Base-by-base conservation (phyloP, 2,797 vertebrate species). In the Coregonus ussuriensis region DNA sequence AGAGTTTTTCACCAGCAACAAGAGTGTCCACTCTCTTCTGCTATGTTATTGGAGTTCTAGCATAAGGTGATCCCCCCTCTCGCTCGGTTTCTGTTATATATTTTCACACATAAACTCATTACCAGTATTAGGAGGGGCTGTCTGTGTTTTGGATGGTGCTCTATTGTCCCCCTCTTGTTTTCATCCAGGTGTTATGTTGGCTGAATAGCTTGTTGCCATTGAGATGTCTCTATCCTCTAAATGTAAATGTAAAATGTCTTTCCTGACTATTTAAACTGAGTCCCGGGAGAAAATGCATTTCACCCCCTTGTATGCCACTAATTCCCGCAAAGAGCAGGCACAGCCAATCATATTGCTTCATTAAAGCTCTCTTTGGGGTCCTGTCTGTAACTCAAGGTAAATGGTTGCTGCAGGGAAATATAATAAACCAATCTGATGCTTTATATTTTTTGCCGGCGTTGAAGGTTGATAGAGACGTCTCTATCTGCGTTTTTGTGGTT, bases 171-270 rank as follows among this genome's bases (percentile, higher is more conserved):
- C 75, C 76, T 66, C 21, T 21, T 25, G 29, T 71, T 77, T 59
- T 63, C 69, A 68, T 78, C 73, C 76, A 83, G 65, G 77, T 75
- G 47, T 62, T 35, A 33, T 35, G 66, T 72, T 29, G 51, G n/a
- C 78, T 75, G 67, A 52, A 72, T 59, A 71, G 78, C 79, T 74
- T 72, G 81, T 83, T 83, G 81, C 81, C 81, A 83, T 83, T 75
- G 81, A 75, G 53, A 83, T 73, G 25, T 65, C 47, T 79, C 72
- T 79, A 75, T 74, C 41, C 25, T 25, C 25, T 25, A 25, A 1
- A 25, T 25, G 25, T 25, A 25, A 25, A 25, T 25, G 25, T 25
- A 25, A 25, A 25, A 25, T 25, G 25, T 25, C 25, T 25, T 25
- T 25, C 25, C 68, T 73, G 67, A 80, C 78, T 76, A 75, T 79